A percentile compares a stretch with the other conserved stretches of the same genome.
These are phyloP conservation scores for Synchiropus splendidus DNA, from an alignment of 2,113 vertebrate species.

Conservation along the genomic window DNA sequence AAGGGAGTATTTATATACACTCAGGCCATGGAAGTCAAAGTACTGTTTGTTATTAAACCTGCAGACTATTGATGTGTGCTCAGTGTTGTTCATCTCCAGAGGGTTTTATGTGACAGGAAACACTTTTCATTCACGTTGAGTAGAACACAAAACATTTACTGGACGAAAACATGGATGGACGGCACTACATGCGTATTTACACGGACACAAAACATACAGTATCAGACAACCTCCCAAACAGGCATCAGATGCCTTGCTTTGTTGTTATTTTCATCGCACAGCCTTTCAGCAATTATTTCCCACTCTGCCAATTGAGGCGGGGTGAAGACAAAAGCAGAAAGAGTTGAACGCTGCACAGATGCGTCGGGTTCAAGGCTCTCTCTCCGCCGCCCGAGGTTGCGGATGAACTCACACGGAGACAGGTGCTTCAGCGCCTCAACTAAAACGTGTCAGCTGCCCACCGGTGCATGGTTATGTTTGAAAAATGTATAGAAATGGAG, in stretches of 20 bases:
- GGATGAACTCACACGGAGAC: background rate
- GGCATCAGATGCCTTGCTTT: constrained; percentile 27
- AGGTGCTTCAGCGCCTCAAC: too few species aligned
- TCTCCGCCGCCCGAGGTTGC: constrained; percentile 3
- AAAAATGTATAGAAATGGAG: too few species aligned
- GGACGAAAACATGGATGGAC: too few species aligned
- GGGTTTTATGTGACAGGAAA: too few species aligned
- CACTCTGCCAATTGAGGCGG: constrained; percentile 13
- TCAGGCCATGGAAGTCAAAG: too few species aligned
- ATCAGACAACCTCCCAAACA: constrained; percentile 12
- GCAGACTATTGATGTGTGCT: too few species aligned
- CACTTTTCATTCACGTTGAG: too few species aligned
- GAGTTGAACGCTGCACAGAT: constrained; percentile 7
- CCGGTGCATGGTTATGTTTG: constrained; percentile 6
- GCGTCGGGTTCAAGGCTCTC: constrained; percentile 16
- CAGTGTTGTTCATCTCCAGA: too few species aligned
- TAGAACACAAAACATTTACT: too few species aligned
- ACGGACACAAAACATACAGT: too few species aligned
- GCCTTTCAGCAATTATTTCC: constrained; percentile 36
- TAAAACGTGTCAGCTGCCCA: constrained; percentile 6
- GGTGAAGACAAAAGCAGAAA: constrained; percentile 6
- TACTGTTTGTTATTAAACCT: too few species aligned
- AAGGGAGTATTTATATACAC: constrained; percentile 19
- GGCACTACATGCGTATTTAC: too few species aligned
- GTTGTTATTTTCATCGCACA: constrained; percentile 46